Base-by-base conservation (phyloP, 2,113 vertebrate species). In the Dunckerocampus dactyliophorus region DNA sequence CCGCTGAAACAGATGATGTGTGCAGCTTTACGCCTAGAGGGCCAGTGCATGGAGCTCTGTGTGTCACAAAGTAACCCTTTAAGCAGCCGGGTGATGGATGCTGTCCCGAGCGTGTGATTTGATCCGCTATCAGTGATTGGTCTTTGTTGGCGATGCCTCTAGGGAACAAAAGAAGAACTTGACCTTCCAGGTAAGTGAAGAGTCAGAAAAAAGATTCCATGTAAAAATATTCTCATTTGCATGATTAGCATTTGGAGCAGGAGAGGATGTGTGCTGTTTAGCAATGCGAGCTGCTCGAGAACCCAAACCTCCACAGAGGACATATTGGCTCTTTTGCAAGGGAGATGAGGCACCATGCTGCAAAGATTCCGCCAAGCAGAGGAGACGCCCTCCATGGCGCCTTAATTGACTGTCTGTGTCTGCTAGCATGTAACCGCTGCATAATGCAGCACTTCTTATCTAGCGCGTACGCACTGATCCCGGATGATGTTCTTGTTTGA, bases 401-500 rank as follows among this genome's bases (percentile, higher is more conserved):
- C n/a, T n/a, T 84, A 80, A 82, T 76, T 68, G 45, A 82, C 67
- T 58, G 70, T 67, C 49, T 65, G 52, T 60, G 47, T 69, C 68
- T n/a, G n/a, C n/a, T 47, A 28, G 47, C 69, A 67, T 74, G 48
- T 72, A 69, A 67, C 69, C 46, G 69, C 69, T 71, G 72, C 83
- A 75, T 81, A 81, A 87, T 82, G 82, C n/a, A n/a, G n/a, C n/a
- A n/a, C 63, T 55, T 67, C 71, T 84, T 81, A 83, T 83, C 82
- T 68, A 14, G 61, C 46, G n/a, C n/a, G n/a, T n/a, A n/a, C n/a
- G n/a, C 17, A 64, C 70, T 66, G 68, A 85, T 77, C 66, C 47
- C 63, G 74, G 64, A n/a, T 80, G 76, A 85, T 78, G 67, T 59
- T 53, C 72, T 59, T 80, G 71, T 86, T 81, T 83, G 77, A 82